Evolutionary conservation across 2,888 invertebrate genomes (phyloP), one percentile per base, ranked within the genome.

Genomic region (Nemapogon koenigi): DNA sequence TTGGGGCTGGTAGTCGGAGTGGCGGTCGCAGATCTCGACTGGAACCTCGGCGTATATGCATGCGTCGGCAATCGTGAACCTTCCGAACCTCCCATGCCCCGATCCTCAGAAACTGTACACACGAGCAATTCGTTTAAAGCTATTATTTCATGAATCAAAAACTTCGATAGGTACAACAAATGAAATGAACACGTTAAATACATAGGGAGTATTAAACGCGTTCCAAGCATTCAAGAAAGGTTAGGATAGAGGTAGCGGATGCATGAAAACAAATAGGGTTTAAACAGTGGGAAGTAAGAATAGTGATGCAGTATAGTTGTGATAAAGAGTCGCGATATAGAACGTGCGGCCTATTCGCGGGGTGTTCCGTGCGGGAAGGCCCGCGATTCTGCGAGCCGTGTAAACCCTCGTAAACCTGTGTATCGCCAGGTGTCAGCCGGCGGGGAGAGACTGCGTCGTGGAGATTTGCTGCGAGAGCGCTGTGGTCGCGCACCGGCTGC

Each of bases 1-100:
- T 97, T 97, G 37, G 96, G 95, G 49, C 94, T 95, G 44, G 94
- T 93, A 41, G 94, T 94, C 38, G 96, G 96, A 38, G 95, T 95
- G 51, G 91, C 94, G 41, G 94, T 94, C 44, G 94, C 92, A 39
- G 92, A 92, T 35, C 91, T 85, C 41, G 91, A 91, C 62, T 89
- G 88, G 64, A 91, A 91, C 49, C 90, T 82, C 46, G 87, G 81
- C 50, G 83, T 82, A 51, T 76, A 78, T 59, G 83, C 83, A 55
- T 85, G 81, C 40, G 81, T 79, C 39, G 82, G 82, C 53, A 82
- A 54, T 41, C 78, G 63, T 44, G 78, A 56, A 26, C 51, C 53
- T 43, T 63, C 62, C 29, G 16, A 16, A 19, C 19, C 33, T 4
- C 4, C 14, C 18, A 33, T n/a, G n/a, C n/a, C n/a, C n/a, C n/a